phyloP scores from a whole-genome alignment of 2,113 vertebrate species.

The Embiotoca jacksoni region DNA sequence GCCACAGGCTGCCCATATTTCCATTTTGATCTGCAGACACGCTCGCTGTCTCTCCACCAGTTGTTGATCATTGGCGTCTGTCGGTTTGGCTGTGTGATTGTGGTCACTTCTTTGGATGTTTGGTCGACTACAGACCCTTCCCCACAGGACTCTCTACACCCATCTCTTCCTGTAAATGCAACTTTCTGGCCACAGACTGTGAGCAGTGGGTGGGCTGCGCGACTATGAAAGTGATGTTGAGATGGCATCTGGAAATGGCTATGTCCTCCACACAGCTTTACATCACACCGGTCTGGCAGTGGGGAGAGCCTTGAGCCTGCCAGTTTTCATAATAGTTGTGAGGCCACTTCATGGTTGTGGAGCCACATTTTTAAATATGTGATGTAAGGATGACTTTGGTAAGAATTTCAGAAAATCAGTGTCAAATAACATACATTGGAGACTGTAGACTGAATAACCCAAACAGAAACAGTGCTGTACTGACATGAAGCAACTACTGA shows the following conservation, averaged over 20 bases:
- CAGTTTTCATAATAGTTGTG: conserved; percentile 32
- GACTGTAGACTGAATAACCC: background rate
- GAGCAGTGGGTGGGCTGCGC: conserved; percentile 68
- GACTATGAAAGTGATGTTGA: conserved; percentile 55
- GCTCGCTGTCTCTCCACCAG: conserved; percentile 20
- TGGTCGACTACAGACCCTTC: conserved; percentile 50
- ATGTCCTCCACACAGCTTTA: conserved; percentile 46
- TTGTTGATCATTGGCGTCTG: conserved; percentile 51
- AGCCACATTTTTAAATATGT: conserved; percentile 19
- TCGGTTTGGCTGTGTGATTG: conserved; percentile 50
- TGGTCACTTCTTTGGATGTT: conserved; percentile 57
- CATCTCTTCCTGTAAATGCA: conserved; percentile 62
- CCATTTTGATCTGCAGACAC: conserved; percentile 38
- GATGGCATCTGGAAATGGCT: conserved; percentile 55
- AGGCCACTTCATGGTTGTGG: conserved; percentile 5
- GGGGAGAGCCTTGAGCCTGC: conserved; percentile 35
- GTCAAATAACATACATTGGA: background rate
- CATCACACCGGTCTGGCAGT: conserved; percentile 49
- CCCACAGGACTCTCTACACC: conserved; percentile 44
- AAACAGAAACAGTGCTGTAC: background rate
- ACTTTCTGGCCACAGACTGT: conserved; percentile 56
- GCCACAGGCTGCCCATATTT: conserved; percentile 39
- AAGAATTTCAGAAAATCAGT: conserved; percentile 8
- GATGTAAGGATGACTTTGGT: conserved; percentile 22
- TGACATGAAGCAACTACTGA: background rate